These are phyloP conservation scores for Drosophila prostipennis DNA, from an alignment of 2,888 invertebrate genomes.

Conservation along the genomic window DNA sequence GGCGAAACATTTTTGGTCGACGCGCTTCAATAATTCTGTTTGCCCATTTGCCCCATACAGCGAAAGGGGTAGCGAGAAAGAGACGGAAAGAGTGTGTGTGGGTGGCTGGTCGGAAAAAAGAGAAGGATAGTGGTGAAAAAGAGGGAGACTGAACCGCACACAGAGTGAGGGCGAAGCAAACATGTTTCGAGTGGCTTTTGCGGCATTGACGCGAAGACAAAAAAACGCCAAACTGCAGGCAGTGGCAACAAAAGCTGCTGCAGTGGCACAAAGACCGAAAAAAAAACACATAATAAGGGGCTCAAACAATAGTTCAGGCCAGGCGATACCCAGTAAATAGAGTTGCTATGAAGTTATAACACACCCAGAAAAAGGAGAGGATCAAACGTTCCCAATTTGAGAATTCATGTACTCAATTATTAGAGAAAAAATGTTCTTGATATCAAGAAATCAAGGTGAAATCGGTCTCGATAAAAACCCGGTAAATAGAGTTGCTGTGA, in stretches of 20 bases:
- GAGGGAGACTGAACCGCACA: conserved; percentile 7
- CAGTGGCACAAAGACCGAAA: conserved; percentile 10
- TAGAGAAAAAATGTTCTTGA: too few species aligned
- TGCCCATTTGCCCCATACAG: conserved; percentile 30
- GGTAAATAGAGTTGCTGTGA: background rate
- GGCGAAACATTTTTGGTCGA: conserved; percentile 40
- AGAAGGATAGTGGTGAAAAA: background rate
- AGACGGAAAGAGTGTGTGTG: conserved; percentile 3
- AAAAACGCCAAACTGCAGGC: conserved; percentile 60
- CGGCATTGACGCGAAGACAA: conserved; percentile 66
- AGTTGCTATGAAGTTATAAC: too few species aligned
- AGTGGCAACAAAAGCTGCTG: conserved; percentile 20
- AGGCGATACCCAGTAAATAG: conserved; percentile 1
- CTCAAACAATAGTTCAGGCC: background rate
- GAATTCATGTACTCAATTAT: too few species aligned
- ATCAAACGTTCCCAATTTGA: too few species aligned
- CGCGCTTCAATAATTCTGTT: conserved; percentile 79
- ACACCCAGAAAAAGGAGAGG: too few species aligned
- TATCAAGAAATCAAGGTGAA: too few species aligned
- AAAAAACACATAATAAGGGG: conserved; percentile 7
- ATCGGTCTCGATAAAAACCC: too few species aligned
- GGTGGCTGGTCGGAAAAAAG: background rate
- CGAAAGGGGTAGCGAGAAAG: conserved; percentile 9
- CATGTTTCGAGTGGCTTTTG: conserved; percentile 73
- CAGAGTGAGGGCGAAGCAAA: conserved; percentile 39